Evolutionary conservation across 1,140 invertebrate genomes (phyloP), one percentile per base, ranked within the genome.

Genomic region (Thalassaphorura encarpata): DNA sequence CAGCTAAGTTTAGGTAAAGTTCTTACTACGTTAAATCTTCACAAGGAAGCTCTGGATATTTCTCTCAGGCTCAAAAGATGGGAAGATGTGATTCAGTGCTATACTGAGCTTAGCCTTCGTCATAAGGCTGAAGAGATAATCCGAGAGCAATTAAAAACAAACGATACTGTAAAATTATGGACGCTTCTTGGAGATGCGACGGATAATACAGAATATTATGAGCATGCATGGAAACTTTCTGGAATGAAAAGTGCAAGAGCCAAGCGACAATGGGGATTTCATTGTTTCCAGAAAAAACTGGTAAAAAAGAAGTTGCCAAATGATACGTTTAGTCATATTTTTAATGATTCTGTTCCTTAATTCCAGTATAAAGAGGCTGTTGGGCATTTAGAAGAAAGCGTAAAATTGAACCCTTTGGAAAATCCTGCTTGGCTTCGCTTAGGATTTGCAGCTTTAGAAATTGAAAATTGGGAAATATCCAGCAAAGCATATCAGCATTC

Each of bases 31-130:
- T 67, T 96, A 28, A 91, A 91, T 26, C 76, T 87, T 53, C 77
- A 85, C 0, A 92, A 92, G 68, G 81, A 80, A 26, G 92, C 92
- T 27, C 73, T 97, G 16, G 88, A 95, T 62, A 74, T 92, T 29
- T 97, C 83, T 71, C 74, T 85, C 21, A 73, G 80, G 45, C 74
- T 95, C 11, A 76, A 88, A 58, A 71, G 87, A n/a, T 97, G 92
- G 93, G 88, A 96, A 64, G 82, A 95, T 69, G 87, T 93, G 18
- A 89, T 97, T 58, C 76, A 79, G 1, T 97, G 93, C 73, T 96
- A 96, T 66, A 86, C 85, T 40, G 73, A 80, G 57, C 70, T 96
- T 41, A 80, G 89, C 62, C 73, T 90, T 60, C 77, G 80, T 28
- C 87, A 94, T 66, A 92, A 91, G 73, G 90, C 93, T 11, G 87